These are phyloP conservation scores for Thelaira solivaga DNA, from an alignment of 2,888 invertebrate genomes.

Conservation along the genomic window DNA sequence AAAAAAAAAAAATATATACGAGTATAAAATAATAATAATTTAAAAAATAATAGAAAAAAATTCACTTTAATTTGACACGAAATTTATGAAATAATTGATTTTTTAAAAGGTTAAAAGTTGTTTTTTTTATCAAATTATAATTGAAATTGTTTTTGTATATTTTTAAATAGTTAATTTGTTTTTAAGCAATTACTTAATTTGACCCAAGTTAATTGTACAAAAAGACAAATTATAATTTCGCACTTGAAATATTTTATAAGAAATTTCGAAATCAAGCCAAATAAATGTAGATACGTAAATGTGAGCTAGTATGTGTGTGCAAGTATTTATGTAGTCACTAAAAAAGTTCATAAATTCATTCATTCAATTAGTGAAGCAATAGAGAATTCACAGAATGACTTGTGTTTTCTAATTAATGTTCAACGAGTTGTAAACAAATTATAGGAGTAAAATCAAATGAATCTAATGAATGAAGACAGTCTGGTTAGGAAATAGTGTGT, in stretches of 20 bases:
- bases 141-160: neutral
- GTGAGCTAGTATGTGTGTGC: too few species aligned
- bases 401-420: slow-evolving; percentile 27
- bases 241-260: slow-evolving; percentile 45
- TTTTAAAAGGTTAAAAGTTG: neutral
- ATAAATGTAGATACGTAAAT: too few species aligned
- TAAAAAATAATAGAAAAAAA: neutral
- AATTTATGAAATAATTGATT: slow-evolving; percentile 3
- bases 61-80: slow-evolving; percentile 10
- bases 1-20: slow-evolving; percentile 36
- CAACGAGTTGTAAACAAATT: slow-evolving; percentile 22
- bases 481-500: too few species aligned
- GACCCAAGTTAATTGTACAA: slow-evolving; percentile 34
- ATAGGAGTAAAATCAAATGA: neutral
- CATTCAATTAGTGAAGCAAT: slow-evolving; percentile 14
- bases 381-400: neutral
- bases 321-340: too few species aligned
- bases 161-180: neutral
- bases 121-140: neutral
- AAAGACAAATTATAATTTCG: slow-evolving; percentile 45
- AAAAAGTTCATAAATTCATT: slow-evolving; percentile 5
- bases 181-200: neutral
- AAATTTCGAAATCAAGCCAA: neutral
- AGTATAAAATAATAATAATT: slow-evolving; percentile 8
- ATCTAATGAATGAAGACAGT: neutral